Conservation (phyloP, 1,140 invertebrate species). For the Lineus longissimus region DNA sequence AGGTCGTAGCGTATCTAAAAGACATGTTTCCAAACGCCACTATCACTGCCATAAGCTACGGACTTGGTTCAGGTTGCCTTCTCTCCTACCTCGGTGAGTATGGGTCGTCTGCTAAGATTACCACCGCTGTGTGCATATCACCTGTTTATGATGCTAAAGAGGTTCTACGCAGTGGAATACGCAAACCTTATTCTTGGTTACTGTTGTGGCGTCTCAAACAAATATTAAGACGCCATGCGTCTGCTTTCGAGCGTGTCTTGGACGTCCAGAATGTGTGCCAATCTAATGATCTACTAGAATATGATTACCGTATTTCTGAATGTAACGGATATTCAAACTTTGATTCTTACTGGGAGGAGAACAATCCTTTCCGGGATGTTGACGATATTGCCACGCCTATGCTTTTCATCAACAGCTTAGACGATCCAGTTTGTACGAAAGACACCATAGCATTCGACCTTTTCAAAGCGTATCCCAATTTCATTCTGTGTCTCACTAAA, state of each 20-base stretch:
- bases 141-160: slow-evolving; percentile 35
- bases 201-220: slow-evolving; percentile 29
- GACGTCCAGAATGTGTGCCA: slow-evolving; percentile 24
- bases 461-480: slow-evolving; percentile 41
- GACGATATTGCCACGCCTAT: slow-evolving; percentile 45
- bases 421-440: slow-evolving; percentile 37
- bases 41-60: slow-evolving; percentile 34
- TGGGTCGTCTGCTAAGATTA: slow-evolving; percentile 38
- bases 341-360: slow-evolving; percentile 44
- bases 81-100: slow-evolving; percentile 46
- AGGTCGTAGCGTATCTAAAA: slow-evolving; percentile 38
- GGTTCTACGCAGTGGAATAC: slow-evolving; percentile 17
- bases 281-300: slow-evolving; percentile 19
- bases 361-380: slow-evolving; percentile 41
- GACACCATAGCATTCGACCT: slow-evolving; percentile 40
- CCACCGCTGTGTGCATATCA: slow-evolving; percentile 37
- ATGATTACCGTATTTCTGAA: slow-evolving; percentile 28
- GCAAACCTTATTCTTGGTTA: slow-evolving; percentile 16
- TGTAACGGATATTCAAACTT: slow-evolving; percentile 26
- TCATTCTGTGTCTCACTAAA: slow-evolving; percentile 35
- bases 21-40: slow-evolving; percentile 28
- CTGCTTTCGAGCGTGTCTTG: slow-evolving; percentile 24
- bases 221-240: slow-evolving; percentile 26
- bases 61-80: slow-evolving; percentile 35
- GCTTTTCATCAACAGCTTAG: slow-evolving; percentile 38